Evolutionary conservation across 2,113 vertebrate species (phyloP), one percentile per base, ranked within the genome.

Genomic region (Poeciliopsis prolifica): DNA sequence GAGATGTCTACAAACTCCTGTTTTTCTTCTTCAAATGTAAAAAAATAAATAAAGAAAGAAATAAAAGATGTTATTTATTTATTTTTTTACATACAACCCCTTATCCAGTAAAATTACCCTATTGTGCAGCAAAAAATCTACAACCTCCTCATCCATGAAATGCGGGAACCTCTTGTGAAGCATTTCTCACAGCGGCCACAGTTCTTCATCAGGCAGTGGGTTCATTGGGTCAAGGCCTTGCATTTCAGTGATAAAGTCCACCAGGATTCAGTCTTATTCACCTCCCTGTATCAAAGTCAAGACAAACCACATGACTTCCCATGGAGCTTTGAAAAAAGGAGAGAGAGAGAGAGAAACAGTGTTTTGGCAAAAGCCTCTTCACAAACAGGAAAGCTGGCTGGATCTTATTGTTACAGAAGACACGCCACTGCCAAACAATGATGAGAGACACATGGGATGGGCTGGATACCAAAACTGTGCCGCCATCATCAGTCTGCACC

Each of bases 331-430:
- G 31, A 65, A 61, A 58, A 64, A 48, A 71, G 70, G 61, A 12
- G 24, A 83, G 69, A 31, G 8, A 29, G 29, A 29, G 29, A 40
- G 74, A 68, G 14, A 33, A 83, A 71, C 35, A 8, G 40, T 62
- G 63, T 80, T 89, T 91, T 91, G 84, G 77, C 86, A 86, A 70
- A 82, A 87, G 76, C 31, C 65, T 82, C 60, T 83, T 65, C 58
- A 77, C 65, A 69, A 51, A 69, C 66, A 42, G 5, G 24, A 80
- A 82, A 77, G 87, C 76, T 85, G 78, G 79, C 82, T 79, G 33
- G 0, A 74, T 77, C 48, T 67, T 63, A 79, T 19, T 61, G 66
- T 72, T 7, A 64, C 30, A 72, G 28, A 28, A 77, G 13, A n/a
- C 8, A 28, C 17, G n/a, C 63, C 4, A 14, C 68, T 29, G 68